Percentiles rank a stretch among this genome's conserved stretches.
phyloP scores from a whole-genome alignment of 1,140 invertebrate genomes.

The Hyposmocoma kahamanoa region DNA sequence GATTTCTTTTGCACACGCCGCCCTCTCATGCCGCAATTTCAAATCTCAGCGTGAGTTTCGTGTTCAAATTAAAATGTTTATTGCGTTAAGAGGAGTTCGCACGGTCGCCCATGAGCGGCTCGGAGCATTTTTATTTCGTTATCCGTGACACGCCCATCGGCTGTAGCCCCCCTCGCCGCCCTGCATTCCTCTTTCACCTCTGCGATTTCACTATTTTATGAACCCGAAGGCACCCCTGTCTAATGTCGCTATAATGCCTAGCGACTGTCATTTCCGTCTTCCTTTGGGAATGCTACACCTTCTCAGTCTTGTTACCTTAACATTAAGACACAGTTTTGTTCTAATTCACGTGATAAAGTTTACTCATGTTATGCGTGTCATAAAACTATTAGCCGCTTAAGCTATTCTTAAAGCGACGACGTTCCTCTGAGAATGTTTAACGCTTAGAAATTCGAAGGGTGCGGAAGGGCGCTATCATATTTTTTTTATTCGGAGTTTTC shows the following conservation, averaged over 20 bases:
- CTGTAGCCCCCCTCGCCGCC: slow-evolving; percentile 20
- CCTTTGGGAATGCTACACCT: slow-evolving; percentile 14
- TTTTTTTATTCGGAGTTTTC: slow-evolving; percentile 48
- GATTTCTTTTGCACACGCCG: slow-evolving; percentile 42
- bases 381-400: slow-evolving; percentile 71
- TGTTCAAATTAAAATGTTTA: slow-evolving; percentile 72
- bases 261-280: slow-evolving; percentile 60
- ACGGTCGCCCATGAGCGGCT: slow-evolving; percentile 29
- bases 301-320: slow-evolving; percentile 18
- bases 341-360: slow-evolving; percentile 13
- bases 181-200: slow-evolving; percentile 22
- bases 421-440: slow-evolving; percentile 46
- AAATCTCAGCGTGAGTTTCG: slow-evolving; percentile 68
- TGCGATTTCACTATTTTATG: slow-evolving; percentile 43
- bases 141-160: slow-evolving; percentile 50
- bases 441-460: slow-evolving; percentile 34
- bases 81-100: slow-evolving; percentile 54
- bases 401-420: slow-evolving; percentile 64
- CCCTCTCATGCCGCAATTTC: slow-evolving; percentile 53
- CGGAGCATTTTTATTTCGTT: slow-evolving; percentile 66
- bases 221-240: slow-evolving; percentile 46
- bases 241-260: slow-evolving; percentile 51
- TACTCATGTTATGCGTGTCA: slow-evolving; percentile 62
- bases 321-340: slow-evolving; percentile 31
- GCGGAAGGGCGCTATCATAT: slow-evolving; percentile 47